These are phyloP conservation scores for Neodiprion fabricii DNA, from an alignment of 1,140 invertebrate genomes.

Conservation along the genomic window DNA sequence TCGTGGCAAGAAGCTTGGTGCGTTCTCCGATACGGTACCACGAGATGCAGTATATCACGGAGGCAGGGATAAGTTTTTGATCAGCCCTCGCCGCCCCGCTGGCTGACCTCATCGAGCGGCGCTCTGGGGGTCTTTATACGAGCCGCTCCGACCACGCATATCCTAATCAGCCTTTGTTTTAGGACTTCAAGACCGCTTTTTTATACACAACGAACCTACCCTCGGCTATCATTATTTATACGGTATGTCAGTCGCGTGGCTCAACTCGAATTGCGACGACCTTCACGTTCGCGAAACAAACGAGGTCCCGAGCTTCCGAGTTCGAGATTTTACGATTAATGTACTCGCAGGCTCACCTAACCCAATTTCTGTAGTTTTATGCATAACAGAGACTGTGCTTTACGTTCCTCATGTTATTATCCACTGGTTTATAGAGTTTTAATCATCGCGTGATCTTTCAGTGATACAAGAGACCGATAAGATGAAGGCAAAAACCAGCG, in stretches of 20 bases:
- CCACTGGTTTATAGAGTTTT: no score
- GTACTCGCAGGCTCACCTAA: no score
- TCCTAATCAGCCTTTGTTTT: slow-evolving; percentile 59
- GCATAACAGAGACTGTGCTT: no score
- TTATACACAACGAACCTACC: not conserved
- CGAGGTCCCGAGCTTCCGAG: not conserved
- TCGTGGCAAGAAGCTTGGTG: slow-evolving; percentile 6
- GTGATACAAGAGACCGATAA: no score
- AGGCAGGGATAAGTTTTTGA: slow-evolving; percentile 56
- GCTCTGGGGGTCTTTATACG: slow-evolving; percentile 57
- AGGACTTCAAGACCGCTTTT: not conserved
- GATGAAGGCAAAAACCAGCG: not conserved
- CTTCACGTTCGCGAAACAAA: not conserved
- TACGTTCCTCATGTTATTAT: no score
- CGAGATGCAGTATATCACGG: slow-evolving; percentile 52
- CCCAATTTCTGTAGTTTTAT: no score
- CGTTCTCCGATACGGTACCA: slow-evolving; percentile 33
- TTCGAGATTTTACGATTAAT: not conserved
- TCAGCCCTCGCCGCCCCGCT: slow-evolving; percentile 52
- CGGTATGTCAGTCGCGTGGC: not conserved
- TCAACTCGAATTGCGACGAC: not conserved
- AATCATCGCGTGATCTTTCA: no score
- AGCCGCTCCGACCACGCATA: slow-evolving; percentile 34
- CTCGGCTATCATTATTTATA: not conserved
- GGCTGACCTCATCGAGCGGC: slow-evolving; percentile 59